Base-by-base conservation (phyloP, 2,113 vertebrate species). In the Stegastes partitus region DNA sequence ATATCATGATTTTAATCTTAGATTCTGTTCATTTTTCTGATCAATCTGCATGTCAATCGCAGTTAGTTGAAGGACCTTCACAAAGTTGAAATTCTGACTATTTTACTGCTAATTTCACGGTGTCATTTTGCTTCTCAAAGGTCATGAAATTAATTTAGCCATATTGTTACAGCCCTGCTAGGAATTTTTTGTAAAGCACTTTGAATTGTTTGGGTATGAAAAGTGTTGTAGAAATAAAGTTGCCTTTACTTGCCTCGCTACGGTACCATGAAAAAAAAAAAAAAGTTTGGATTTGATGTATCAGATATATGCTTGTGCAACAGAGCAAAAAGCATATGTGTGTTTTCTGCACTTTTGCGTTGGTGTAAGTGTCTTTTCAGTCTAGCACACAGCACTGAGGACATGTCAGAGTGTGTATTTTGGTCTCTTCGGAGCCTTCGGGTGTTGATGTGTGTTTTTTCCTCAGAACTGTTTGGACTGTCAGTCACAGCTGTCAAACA, bases 401-500 rank as follows among this genome's bases (percentile, higher is more conserved):
- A 84, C 64, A 10, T 78, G 77, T 85, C 77, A 49, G 25, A 12
- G 68, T 83, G 65, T 81, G 69, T 84, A 74, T 88, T 83, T 78
- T 11, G 9, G 81, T 77, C 67, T 79, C 2, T 45, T 71, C 68
- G 23, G 42, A 82, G 75, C 79, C 74, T 83, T 34, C 1, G 55
- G 73, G 63, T 63, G 75, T 82, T 56, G 76, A 66, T 73, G 50
- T 34, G 62, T 79, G 68, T 64, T 82, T 82, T 57, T 44, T 14
- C 39, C 78, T 68, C 55, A 0, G 64, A 58, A 2, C 50, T 68
- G 79, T 78, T 84, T 87, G 75, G 69, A 64, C 83, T 86, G 87
- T 90, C 85, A 89, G 81, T 88, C 91, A 83, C 85, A 86, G 63
- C 88, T 83, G 87, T 91, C 89, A 87, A 77, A 81, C 79, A 68